A percentile compares a stretch with the other conserved stretches of the same genome.
phyloP scores from a whole-genome alignment of 2,888 invertebrate species.

The Nineta flava region DNA sequence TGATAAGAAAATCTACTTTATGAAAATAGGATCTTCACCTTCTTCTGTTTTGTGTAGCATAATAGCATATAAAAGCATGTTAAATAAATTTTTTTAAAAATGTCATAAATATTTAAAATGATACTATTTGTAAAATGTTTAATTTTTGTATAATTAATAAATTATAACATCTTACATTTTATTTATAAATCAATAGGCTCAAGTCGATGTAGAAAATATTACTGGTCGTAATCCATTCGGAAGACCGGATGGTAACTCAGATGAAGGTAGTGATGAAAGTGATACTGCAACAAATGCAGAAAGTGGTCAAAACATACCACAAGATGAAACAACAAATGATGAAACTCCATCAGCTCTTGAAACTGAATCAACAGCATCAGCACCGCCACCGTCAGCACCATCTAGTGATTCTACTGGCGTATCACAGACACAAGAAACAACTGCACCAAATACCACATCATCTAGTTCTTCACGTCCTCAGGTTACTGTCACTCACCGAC shows the following conservation, averaged over 20 bases:
- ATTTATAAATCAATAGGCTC: background rate
- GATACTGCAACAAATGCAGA: background rate
- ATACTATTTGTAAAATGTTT: background rate
- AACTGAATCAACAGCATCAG: constrained; percentile 1
- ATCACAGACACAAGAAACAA: constrained; percentile 9
- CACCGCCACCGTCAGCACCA: background rate
- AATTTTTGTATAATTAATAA: background rate
- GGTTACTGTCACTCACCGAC: background rate
- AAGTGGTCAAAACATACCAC: background rate
- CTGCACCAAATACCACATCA: constrained; percentile 11
- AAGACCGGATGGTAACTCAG: background rate
- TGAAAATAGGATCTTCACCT: no score
- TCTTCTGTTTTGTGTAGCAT: no score
- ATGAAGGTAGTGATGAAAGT: background rate
- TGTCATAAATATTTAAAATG: background rate
- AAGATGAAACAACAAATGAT: constrained; percentile 1
- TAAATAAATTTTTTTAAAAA: background rate
- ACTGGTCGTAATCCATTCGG: background rate
- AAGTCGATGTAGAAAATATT: constrained; percentile 6
- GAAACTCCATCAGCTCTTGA: constrained; percentile 8
- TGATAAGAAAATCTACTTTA: no score
- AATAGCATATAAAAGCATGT: no score
- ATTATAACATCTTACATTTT: no score
- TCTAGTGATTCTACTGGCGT: no score
- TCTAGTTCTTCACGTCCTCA: background rate